Evolutionary conservation across 2,113 vertebrate species (phyloP), one percentile per base, ranked within the genome.

Genomic region (Alectura lathami): DNA sequence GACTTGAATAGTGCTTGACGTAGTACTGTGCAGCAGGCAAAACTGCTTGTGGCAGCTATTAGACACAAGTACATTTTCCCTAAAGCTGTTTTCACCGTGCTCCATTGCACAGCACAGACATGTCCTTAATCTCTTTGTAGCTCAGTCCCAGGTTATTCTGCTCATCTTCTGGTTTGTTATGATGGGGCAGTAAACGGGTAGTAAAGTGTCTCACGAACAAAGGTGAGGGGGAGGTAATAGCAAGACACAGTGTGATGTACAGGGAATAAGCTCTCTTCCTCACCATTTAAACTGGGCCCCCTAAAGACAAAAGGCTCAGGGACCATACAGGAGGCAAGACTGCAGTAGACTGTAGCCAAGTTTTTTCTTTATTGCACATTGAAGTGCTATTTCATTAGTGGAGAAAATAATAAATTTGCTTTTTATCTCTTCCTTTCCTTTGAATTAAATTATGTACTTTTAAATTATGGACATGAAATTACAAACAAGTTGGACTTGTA

Each of bases 381-480:
- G 72, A 84, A 76, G 82, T 88, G 83, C 66, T 96, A 64, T 96
- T 97, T 96, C 86, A 94, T 88, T 89, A 94, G 60, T 66, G 66
- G 70, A 91, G 60, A 47, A 91, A 84, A 93, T 81, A 96, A 88
- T 77, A 96, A 97, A 97, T 97, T 97, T 96, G 78, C 86, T 91
- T 94, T 97, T 97, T 93, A 90, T 97, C 88, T 96, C 83, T 88
- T 93, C 86, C 56, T 94, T 92, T 97, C 77, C 53, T n/a, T 20
- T 66, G 86, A 97, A 96, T 96, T 97, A 97, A 97, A 96, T 94
- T 83, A 94, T 76, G 59, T 48, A 48, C 88, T 95, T 96, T 89
- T 94, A 96, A 98, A 96, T 97, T 94, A 97, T 95, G 87, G 84
- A 66, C 86, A 80, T 97, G 92, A 96, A 97, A 97, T 96, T 95